Conservation (phyloP, 2,888 invertebrate genomes). For the Lasiommata megera region DNA sequence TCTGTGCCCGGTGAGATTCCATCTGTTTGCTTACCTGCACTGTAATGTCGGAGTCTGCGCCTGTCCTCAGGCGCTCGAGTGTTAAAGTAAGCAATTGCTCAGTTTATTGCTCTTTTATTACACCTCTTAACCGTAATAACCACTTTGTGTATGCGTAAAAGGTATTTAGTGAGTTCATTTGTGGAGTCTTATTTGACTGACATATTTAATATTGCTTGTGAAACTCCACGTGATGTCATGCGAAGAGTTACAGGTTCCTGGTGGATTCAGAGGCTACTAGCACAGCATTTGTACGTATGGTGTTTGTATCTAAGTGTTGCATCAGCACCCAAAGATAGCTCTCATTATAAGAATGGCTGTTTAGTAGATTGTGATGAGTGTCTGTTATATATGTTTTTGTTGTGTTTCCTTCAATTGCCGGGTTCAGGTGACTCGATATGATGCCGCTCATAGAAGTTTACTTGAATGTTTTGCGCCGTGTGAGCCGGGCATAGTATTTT, state of each 20-base stretch:
- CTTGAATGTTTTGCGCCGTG: no score
- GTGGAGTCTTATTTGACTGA: not conserved
- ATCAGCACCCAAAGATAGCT: no score
- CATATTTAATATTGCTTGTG: not conserved
- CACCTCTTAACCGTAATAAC: constrained; percentile 26
- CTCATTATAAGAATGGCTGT: no score
- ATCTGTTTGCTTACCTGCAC: constrained; percentile 41
- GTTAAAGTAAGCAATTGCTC: constrained; percentile 41
- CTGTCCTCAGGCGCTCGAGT: constrained; percentile 41
- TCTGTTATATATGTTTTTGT: no score
- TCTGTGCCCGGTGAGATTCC: constrained; percentile 52
- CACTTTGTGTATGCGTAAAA: constrained; percentile 13
- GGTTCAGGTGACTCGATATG: no score
- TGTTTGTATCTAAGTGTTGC: no score
- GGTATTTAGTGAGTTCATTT: constrained; percentile 2
- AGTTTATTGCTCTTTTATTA: constrained; percentile 32
- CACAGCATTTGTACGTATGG: no score
- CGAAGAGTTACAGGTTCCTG: not conserved
- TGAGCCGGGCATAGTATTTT: no score
- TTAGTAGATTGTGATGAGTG: no score
- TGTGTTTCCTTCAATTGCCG: no score
- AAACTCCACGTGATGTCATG: not conserved
- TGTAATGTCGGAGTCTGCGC: constrained; percentile 41
- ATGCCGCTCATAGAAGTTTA: no score
- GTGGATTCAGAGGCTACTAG: no score